Evolutionary conservation across 2,113 vertebrate genomes (phyloP).

Genomic region (Pyrgilauda ruficollis): DNA sequence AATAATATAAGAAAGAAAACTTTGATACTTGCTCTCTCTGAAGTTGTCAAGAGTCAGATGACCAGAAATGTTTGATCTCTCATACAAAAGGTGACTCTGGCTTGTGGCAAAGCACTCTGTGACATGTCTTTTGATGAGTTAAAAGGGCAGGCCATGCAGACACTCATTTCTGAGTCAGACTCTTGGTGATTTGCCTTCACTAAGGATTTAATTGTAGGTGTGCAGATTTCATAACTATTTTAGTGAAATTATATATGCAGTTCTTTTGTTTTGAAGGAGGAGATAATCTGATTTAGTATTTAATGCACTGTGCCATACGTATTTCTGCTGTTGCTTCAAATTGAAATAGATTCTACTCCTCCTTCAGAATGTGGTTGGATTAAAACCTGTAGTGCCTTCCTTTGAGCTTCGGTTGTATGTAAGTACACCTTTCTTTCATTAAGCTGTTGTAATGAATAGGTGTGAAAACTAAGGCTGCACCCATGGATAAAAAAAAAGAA

Average conservation of each 20-base stretch:
- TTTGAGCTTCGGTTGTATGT: neutral
- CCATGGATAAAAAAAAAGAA: neutral
- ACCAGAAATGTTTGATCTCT: neutral
- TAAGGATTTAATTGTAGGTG: constrained; percentile 7
- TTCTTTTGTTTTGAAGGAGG: neutral
- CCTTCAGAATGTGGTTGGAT: neutral
- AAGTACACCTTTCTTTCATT: neutral
- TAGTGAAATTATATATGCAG: neutral
- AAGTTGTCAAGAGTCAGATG: neutral
- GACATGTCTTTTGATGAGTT: neutral
- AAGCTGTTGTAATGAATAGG: constrained; percentile 1
- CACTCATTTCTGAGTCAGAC: constrained; percentile 14
- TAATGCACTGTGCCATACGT: neutral
- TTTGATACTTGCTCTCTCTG: neutral
- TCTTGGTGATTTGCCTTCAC: neutral
- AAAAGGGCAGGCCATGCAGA: neutral
- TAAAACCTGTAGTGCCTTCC: neutral
- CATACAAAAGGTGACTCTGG: neutral
- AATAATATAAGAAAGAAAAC: neutral
- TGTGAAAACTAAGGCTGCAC: neutral
- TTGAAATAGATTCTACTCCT: neutral
- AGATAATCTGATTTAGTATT: neutral
- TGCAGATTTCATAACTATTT: neutral
- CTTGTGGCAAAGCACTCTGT: neutral
- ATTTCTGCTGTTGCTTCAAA: neutral